phyloP scores from a whole-genome alignment of 1,140 invertebrate genomes.

The Cecropterus lyciades region DNA sequence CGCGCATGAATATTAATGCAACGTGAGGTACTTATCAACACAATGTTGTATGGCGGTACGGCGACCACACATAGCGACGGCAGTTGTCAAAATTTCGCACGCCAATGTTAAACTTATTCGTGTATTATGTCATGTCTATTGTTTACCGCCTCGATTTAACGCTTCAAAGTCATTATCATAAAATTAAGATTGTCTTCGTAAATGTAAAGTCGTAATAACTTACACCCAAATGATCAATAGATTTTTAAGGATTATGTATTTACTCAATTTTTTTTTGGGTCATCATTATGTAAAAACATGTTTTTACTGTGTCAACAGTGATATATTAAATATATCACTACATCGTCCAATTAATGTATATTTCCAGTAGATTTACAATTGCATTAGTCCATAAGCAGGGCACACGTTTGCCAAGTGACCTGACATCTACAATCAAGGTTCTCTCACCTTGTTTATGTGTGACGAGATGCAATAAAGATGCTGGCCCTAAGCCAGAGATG shows the following conservation, averaged over 20 bases:
- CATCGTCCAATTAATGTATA: not conserved
- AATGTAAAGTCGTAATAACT: no score
- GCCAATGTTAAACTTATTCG: not conserved
- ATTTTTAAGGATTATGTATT: no score
- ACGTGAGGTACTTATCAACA: conserved; percentile 6
- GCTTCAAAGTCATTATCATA: no score
- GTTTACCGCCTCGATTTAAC: no score
- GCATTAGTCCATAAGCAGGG: conserved; percentile 9
- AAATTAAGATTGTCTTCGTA: no score
- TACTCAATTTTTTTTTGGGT: no score
- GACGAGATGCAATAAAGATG: conserved; percentile 26
- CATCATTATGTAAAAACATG: no score
- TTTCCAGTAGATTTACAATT: conserved; percentile 26
- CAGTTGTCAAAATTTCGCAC: not conserved
- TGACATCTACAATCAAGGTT: conserved; percentile 34
- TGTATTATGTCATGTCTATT: no score
- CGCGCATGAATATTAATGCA: conserved; percentile 23
- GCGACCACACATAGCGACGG: conserved; percentile 6
- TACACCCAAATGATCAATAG: no score
- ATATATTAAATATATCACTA: not conserved
- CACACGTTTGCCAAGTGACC: conserved; percentile 22
- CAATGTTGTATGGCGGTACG: not conserved
- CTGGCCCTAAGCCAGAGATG: conserved; percentile 26
- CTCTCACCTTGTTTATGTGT: conserved; percentile 34
- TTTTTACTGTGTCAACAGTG: not conserved